phyloP scores from a whole-genome alignment of 2,113 vertebrate genomes.

The Sphyrna mokarran region DNA sequence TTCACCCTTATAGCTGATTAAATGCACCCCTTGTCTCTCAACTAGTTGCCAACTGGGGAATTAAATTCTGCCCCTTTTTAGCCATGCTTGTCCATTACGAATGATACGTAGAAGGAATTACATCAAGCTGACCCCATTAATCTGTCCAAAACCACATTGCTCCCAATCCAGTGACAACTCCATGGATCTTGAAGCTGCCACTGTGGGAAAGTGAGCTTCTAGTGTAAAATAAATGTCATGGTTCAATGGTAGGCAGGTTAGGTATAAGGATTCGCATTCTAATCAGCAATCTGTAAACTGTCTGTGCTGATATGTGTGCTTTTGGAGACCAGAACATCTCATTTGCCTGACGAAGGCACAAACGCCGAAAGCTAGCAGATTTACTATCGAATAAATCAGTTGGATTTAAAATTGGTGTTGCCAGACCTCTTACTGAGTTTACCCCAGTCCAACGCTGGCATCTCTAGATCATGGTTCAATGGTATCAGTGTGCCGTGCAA shows the following conservation, averaged over 20 bases:
- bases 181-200: not conserved
- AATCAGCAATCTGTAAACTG: no score
- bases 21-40: no score
- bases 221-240: not conserved
- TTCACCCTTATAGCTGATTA: not conserved
- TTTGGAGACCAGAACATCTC: no score
- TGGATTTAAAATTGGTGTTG: no score
- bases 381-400: no score
- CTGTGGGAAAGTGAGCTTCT: not conserved
- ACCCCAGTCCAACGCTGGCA: no score
- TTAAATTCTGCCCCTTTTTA: not conserved
- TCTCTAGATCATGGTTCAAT: not conserved
- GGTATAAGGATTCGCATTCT: no score
- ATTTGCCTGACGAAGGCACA: no score
- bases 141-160: not conserved
- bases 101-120: not conserved
- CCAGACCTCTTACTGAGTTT: no score
- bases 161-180: not conserved
- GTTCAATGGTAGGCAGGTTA: no score
- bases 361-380: no score
- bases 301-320: no score
- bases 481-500: not conserved
- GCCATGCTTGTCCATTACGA: not conserved
- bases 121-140: not conserved
- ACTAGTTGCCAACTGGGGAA: not conserved